Evolutionary conservation across 2,113 vertebrate genomes (phyloP), one percentile per base, ranked within the genome.

Genomic region (Sialia sialis): DNA sequence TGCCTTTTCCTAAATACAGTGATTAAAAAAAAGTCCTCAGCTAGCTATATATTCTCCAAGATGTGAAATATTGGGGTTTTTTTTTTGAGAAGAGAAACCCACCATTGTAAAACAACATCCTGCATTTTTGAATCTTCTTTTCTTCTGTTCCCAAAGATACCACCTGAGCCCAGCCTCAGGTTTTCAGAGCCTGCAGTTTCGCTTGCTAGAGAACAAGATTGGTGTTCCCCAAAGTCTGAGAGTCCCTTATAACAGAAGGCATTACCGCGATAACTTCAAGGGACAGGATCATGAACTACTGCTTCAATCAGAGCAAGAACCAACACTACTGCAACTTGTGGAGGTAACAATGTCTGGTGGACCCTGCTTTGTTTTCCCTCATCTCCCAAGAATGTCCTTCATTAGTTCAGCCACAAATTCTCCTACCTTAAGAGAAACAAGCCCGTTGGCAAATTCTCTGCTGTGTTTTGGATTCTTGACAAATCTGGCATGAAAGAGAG

Each of bases 101-200:
- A n/a, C 9, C 2, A 13, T 6, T 78, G 32, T 62, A 32, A 68
- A 91, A 58, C 44, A 70, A 59, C 30, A 62, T 25, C 9, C 30
- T 38, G 8, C 8, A 39, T 66, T 87, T 91, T 58, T 80, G 0
- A 62, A 38, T 64, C 13, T 29, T 73, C 26, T 84, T 58, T 82
- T 58, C 25, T 58, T 83, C 52, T 89, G 4, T 95, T 94, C 74
- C 52, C 51, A 76, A 88, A 99, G 99, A 95, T 98, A 99, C 56
- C 98, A 99, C 93, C 95, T 99, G 74, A 93, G 98, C 59, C 98
- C 99, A 27, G 99, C 99, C 23, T 99, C 99, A 7, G 99, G 99
- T 69, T 99, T 99, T 94, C 99, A 99, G 95, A 99, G 99, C 75
- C 97, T 99, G 72, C 99, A 99, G 90, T 99, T 99, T 84, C 98